Evolutionary conservation across 2,797 vertebrate genomes (phyloP).

Genomic region (Chloroceryle amazona): DNA sequence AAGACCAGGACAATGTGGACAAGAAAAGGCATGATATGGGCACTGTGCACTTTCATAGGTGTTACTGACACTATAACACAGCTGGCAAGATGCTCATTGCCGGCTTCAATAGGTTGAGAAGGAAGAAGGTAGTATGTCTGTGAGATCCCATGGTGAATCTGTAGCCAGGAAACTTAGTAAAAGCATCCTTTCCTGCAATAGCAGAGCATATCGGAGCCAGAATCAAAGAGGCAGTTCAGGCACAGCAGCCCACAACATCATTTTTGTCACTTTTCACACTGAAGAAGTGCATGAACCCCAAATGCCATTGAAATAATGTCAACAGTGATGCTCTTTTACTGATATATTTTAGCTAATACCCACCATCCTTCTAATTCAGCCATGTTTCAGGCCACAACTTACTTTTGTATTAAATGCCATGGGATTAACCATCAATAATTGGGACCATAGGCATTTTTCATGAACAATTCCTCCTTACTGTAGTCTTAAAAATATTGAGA

Average conservation of each 20-base stretch:
- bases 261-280: neutral
- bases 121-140: neutral
- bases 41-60: rapidly evolving
- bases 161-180: neutral
- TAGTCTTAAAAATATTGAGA: neutral
- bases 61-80: neutral
- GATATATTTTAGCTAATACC: neutral
- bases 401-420: neutral
- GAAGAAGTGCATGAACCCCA: neutral
- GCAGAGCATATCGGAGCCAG: neutral
- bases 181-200: neutral
- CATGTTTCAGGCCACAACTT: neutral
- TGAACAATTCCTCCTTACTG: neutral
- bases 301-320: neutral
- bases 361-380: neutral
- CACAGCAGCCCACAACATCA: neutral
- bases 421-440: neutral
- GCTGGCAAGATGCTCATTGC: neutral
- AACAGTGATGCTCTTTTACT: neutral
- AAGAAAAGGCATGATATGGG: neutral
- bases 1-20: neutral
- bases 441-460: neutral
- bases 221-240: neutral
- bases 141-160: neutral
- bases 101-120: rapidly evolving